These are phyloP conservation scores for Cyprinodon brontotheroides DNA, from an alignment of 2,113 vertebrate species.

Conservation along the genomic window DNA sequence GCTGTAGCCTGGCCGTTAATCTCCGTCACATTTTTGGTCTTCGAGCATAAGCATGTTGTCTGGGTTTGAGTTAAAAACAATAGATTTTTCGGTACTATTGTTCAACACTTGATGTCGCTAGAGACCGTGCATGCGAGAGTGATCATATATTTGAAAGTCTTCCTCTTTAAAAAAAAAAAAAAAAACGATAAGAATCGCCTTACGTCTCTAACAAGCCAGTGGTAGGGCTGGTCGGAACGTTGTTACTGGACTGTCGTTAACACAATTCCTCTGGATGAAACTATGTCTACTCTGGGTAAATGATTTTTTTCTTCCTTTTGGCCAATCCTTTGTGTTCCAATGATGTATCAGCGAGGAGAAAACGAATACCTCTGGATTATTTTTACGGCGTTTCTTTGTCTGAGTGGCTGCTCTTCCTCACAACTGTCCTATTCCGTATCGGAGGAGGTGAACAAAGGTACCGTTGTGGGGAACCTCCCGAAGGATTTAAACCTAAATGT, in stretches of 20 bases:
- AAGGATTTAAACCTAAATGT: constrained; percentile 71
- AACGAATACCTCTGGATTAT: neutral
- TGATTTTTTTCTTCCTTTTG: neutral
- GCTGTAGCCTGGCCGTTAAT: too few species aligned
- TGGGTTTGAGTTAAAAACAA: neutral
- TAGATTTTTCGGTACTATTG: neutral
- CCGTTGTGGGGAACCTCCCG: constrained; percentile 70
- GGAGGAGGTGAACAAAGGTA: constrained; percentile 73
- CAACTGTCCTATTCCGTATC: constrained; percentile 71
- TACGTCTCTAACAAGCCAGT: neutral
- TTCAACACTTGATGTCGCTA: constrained; percentile 38
- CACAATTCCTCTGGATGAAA: fast-evolving
- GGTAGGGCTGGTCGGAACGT: neutral
- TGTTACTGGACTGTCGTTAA: neutral
- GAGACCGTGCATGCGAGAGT: constrained; percentile 8
- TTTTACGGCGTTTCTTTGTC: constrained; percentile 28
- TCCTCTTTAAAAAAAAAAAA: neutral
- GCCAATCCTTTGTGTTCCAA: neutral
- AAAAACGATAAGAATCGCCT: neutral
- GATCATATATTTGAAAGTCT: constrained; percentile 7
- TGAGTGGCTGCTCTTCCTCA: constrained; percentile 37
- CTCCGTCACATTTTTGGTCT: too few species aligned
- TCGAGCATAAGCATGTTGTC: neutral
- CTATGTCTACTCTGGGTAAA: neutral
- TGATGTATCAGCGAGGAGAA: constrained; percentile 8